Evolutionary conservation across 1,140 invertebrate genomes (phyloP).

Genomic region (Diachasma alloeum): DNA sequence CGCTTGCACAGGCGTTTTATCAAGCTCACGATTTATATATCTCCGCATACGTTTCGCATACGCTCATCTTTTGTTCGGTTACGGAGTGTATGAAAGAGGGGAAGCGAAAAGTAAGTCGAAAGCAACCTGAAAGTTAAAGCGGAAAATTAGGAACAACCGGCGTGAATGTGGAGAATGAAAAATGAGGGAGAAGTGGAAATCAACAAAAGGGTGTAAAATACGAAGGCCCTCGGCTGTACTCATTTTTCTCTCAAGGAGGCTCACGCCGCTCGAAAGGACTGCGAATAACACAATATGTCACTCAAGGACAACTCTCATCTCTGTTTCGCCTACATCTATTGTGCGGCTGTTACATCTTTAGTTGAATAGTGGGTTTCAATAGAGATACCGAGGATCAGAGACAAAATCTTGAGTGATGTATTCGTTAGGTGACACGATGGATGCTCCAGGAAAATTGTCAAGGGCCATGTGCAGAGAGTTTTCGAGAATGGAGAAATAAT

Average conservation of each 20-base stretch:
- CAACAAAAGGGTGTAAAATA: neutral
- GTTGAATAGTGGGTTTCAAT: neutral
- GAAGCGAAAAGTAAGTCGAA: neutral
- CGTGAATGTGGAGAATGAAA: neutral
- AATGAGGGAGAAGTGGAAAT: neutral
- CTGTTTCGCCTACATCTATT: neutral
- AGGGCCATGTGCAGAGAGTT: neutral
- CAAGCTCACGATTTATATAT: neutral
- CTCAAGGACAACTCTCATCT: neutral
- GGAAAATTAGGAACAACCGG: neutral
- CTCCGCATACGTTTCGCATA: neutral
- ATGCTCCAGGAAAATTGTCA: neutral
- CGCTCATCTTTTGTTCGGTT: neutral
- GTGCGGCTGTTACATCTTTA: neutral
- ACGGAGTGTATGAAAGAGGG: neutral
- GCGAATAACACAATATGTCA: neutral
- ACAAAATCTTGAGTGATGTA: neutral
- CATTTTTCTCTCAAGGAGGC: constrained; percentile 7
- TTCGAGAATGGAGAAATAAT: neutral
- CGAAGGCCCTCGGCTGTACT: constrained; percentile 57
- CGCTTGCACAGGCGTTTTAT: neutral
- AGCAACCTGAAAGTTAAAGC: neutral
- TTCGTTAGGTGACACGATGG: neutral
- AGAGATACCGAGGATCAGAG: neutral
- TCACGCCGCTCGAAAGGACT: neutral